These are phyloP conservation scores for Muntiacus muntjak DNA, from an alignment of 2,113 vertebrate species.

Conservation along the genomic window DNA sequence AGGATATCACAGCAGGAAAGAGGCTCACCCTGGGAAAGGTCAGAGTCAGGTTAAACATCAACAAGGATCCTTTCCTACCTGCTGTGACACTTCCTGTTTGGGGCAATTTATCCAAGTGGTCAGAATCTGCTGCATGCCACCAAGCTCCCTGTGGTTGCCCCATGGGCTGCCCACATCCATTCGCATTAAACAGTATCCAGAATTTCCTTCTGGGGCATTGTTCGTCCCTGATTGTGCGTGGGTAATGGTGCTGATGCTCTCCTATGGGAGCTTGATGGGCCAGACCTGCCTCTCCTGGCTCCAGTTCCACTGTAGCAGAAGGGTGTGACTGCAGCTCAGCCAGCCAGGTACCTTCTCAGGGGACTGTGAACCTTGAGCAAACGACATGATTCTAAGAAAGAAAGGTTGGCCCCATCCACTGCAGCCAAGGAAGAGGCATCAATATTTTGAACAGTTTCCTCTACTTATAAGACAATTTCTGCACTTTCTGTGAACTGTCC, in stretches of 20 bases:
- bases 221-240: fast-evolving
- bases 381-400: not conserved
- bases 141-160: not conserved
- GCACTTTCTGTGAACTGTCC: not conserved
- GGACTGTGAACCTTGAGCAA: not conserved
- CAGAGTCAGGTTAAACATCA: not conserved
- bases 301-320: not conserved
- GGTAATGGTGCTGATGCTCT: not conserved
- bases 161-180: not conserved
- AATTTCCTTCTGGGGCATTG: not conserved
- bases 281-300: not conserved
- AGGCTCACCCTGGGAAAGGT: not conserved
- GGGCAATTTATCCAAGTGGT: not conserved
- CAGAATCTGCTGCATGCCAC: not conserved
- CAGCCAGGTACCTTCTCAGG: not conserved
- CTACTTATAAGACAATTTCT: not conserved
- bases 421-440: not conserved
- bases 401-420: not conserved
- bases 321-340: not conserved
- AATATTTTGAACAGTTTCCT: not conserved
- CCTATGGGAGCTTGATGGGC: too few species aligned
- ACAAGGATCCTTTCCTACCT: not conserved
- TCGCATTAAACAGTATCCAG: not conserved
- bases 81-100: not conserved
- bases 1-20: not conserved